These are phyloP conservation scores for Deroplatys truncata DNA, from an alignment of 2,888 invertebrate species.

Conservation along the genomic window DNA sequence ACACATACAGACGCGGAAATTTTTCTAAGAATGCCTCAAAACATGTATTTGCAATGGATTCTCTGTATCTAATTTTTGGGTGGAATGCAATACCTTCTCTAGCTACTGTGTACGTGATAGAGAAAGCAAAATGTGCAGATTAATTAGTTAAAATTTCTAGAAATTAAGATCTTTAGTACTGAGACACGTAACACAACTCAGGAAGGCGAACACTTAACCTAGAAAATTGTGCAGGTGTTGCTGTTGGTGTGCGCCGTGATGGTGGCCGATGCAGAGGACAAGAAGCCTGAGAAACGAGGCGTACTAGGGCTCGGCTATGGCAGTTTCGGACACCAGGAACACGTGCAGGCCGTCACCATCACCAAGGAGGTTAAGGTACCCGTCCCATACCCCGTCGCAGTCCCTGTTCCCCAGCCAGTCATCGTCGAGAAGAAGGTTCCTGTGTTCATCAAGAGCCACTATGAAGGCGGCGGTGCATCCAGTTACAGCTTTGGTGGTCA, in stretches of 20 bases:
- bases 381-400: not conserved
- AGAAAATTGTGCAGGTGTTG: not conserved
- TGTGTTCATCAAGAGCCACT: not conserved
- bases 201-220: too few relatives aligned
- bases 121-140: too few relatives aligned
- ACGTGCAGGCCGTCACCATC: conserved; percentile 21
- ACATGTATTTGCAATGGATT: too few relatives aligned
- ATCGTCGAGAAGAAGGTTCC: not conserved
- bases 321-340: conserved; percentile 35
- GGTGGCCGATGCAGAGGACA: not conserved
- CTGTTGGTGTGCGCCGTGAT: not conserved
- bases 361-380: not conserved
- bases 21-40: too few relatives aligned
- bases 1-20: too few relatives aligned
- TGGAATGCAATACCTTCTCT: too few relatives aligned
- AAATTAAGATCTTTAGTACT: too few relatives aligned
- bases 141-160: too few relatives aligned
- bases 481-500: not conserved
- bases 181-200: too few relatives aligned
- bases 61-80: too few relatives aligned
- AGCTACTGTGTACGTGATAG: too few relatives aligned
- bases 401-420: not conserved
- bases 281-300: not conserved
- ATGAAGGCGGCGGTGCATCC: not conserved
- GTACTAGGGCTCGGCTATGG: not conserved